Evolutionary conservation across 2,888 invertebrate species (phyloP).

Genomic region (Amiota communis): DNA sequence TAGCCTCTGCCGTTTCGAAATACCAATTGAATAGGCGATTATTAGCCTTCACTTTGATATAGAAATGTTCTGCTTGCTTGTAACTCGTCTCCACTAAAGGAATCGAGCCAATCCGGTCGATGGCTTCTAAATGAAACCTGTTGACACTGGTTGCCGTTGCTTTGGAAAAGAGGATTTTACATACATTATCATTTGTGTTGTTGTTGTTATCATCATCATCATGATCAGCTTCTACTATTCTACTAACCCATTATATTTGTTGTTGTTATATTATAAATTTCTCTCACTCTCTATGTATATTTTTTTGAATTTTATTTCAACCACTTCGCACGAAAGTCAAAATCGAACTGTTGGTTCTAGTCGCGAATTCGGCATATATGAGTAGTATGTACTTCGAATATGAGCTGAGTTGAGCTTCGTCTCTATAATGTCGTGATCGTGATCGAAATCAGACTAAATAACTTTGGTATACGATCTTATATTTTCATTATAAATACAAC

Average conservation of each 20-base stretch:
- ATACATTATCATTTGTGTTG: not conserved
- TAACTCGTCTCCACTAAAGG: constrained; percentile 88
- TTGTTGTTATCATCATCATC: not conserved
- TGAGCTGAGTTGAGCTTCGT: constrained; percentile 32
- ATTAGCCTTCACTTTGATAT: constrained; percentile 83
- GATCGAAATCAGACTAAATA: constrained; percentile 47
- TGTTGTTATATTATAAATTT: not conserved
- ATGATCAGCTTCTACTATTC: not conserved
- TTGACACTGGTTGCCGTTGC: constrained; percentile 60
- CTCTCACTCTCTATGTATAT: not conserved
- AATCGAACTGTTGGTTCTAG: not conserved
- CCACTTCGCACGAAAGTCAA: not conserved
- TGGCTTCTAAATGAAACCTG: constrained; percentile 78
- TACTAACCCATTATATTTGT: constrained; percentile 53
- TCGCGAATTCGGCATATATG: not conserved
- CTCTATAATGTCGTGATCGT: constrained; percentile 45
- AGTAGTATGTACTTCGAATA: not conserved
- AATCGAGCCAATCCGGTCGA: constrained; percentile 83
- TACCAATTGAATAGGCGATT: constrained; percentile 85
- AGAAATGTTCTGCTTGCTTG: constrained; percentile 82
- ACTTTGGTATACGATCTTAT: not conserved
- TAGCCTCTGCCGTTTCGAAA: constrained; percentile 82
- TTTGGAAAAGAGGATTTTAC: constrained; percentile 23
- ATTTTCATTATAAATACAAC: constrained; percentile 14
- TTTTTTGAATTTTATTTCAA: not conserved